Evolutionary conservation across 1,140 invertebrate species (phyloP).

Genomic region (Tetramorium simillimum): DNA sequence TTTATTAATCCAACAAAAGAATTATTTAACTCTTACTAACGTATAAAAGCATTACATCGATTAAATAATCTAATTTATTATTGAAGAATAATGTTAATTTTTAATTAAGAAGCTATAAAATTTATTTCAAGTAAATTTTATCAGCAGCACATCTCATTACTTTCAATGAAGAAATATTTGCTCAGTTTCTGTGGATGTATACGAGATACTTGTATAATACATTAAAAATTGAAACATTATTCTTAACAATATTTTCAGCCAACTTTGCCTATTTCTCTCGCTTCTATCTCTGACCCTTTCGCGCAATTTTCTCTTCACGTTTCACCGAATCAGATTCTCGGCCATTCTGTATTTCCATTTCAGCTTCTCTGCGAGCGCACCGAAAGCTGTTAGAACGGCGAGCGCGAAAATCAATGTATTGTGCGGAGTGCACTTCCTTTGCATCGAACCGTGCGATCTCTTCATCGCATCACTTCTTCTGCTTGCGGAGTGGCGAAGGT

Average conservation of each 20-base stretch:
- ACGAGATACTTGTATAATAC: background rate
- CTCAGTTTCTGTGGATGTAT: background rate
- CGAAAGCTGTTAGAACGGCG: constrained; percentile 25
- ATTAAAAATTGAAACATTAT: background rate
- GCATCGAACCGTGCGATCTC: constrained; percentile 66
- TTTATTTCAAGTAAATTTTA: background rate
- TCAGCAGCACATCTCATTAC: background rate
- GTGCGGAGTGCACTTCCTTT: constrained; percentile 50
- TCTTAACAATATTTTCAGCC: background rate
- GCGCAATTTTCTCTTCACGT: background rate
- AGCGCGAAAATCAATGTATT: constrained; percentile 51
- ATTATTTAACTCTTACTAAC: background rate
- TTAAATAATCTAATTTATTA: background rate
- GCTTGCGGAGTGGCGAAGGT: background rate
- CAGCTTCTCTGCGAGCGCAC: background rate
- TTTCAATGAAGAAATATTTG: background rate
- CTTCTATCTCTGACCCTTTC: background rate
- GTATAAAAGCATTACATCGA: background rate
- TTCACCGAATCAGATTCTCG: constrained; percentile 12
- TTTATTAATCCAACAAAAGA: background rate
- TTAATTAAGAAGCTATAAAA: background rate
- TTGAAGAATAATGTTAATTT: background rate
- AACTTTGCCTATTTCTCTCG: background rate
- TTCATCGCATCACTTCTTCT: constrained; percentile 68
- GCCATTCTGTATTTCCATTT: constrained; percentile 8